phyloP scores from a whole-genome alignment of 1,140 invertebrate genomes.

The Phymorhynchus buccinoides region DNA sequence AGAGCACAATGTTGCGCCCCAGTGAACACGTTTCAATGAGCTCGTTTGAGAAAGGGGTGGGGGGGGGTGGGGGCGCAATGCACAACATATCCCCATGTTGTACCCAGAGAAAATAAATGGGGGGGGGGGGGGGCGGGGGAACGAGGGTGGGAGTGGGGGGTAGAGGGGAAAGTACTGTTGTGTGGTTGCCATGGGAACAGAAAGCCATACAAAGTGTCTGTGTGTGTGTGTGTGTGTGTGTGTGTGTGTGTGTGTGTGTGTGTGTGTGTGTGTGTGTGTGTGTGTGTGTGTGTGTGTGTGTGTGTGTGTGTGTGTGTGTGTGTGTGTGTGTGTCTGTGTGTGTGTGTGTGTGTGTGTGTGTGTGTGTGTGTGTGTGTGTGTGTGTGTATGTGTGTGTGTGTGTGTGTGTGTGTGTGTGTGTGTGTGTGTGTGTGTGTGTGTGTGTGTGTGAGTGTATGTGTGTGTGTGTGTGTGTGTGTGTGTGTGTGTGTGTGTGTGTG shows the following conservation, averaged over 20 bases:
- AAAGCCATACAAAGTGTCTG: too few species aligned
- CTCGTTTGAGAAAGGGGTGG: too few species aligned
- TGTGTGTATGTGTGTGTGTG: background rate
- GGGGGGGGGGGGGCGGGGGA: too few species aligned
- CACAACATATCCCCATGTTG: too few species aligned
- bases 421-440: background rate
- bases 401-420: background rate
- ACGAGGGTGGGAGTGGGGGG: too few species aligned
- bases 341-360: constrained; percentile 55
- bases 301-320: background rate
- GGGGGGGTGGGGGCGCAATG: too few species aligned
- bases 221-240: background rate
- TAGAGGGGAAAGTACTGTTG: too few species aligned
- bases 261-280: constrained; percentile 58
- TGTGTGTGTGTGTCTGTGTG: background rate
- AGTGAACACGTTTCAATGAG: too few species aligned
- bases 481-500: background rate
- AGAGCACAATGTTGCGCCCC: too few species aligned
- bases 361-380: background rate
- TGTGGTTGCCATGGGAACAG: too few species aligned
- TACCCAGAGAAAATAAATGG: too few species aligned
- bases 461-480: constrained; percentile 22
- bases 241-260: background rate
- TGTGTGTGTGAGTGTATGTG: background rate
- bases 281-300: too few species aligned